Evolutionary conservation across 2,797 vertebrate species (phyloP).

Genomic region (Alfaro cultratus): DNA sequence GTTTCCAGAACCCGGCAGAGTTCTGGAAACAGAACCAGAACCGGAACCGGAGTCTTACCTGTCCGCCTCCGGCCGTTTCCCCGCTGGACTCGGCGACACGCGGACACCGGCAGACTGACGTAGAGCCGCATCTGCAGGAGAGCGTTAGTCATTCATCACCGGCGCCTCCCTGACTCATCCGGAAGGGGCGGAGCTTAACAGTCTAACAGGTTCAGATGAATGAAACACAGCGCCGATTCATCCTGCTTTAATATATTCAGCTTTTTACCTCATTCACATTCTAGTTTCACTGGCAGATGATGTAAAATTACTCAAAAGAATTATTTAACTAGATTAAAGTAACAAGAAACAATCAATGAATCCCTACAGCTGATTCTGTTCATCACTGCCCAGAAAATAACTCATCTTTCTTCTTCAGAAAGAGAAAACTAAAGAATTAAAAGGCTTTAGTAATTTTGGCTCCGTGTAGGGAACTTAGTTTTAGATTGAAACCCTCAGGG

Average conservation of each 20-base stretch:
- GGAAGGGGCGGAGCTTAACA: conserved; percentile 56
- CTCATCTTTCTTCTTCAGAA: neutral
- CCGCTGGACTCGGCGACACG: neutral
- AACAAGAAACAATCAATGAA: neutral
- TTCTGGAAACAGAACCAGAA: neutral
- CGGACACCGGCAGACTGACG: conserved; percentile 1
- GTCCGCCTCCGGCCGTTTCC: neutral
- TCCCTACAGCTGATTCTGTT: neutral
- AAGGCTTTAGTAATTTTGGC: neutral
- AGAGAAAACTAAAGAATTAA: neutral
- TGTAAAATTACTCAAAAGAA: neutral
- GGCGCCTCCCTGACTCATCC: conserved; percentile 17
- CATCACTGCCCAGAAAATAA: neutral
- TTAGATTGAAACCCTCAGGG: neutral
- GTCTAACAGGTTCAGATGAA: conserved; percentile 40
- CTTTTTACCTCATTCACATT: conserved; percentile 2
- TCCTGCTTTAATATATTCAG: neutral
- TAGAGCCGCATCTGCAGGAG: conserved; percentile 1
- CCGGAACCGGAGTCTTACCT: conserved; percentile 4
- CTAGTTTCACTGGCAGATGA: neutral
- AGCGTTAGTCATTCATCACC: conserved; percentile 33
- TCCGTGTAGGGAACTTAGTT: neutral
- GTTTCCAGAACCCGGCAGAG: neutral
- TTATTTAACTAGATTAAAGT: neutral
- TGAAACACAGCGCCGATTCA: conserved; percentile 43